Conservation (phyloP, 2,888 invertebrate species). For the Hydrotaea cyrtoneurina region DNA sequence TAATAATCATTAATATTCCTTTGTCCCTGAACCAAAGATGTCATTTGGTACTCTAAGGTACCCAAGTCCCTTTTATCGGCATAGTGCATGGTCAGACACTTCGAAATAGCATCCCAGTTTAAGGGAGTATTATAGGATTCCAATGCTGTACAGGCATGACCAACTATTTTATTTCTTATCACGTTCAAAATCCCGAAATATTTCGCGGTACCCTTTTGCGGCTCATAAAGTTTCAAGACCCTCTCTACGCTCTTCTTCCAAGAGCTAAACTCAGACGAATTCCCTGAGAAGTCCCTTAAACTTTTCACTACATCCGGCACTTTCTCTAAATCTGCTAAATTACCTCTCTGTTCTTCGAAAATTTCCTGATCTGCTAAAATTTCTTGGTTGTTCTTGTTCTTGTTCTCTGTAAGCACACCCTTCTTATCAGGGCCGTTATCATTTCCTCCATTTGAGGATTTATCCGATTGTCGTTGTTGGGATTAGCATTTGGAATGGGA, state of each 20-base stretch:
- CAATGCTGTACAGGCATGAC: constrained; percentile 2
- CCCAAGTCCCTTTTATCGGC: constrained; percentile 23
- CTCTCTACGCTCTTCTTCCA: constrained; percentile 22
- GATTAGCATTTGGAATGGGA: constrained; percentile 3
- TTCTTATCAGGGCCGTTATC: background rate
- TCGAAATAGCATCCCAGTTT: constrained; percentile 15
- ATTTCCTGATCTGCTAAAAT: too few species aligned
- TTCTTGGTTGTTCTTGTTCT: background rate
- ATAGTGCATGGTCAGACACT: constrained; percentile 6
- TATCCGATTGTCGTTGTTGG: background rate
- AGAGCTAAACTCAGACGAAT: constrained; percentile 4
- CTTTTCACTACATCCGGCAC: constrained; percentile 3
- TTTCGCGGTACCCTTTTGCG: constrained; percentile 17
- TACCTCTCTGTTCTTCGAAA: background rate
- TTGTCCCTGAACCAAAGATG: constrained; percentile 33
- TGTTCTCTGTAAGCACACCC: background rate
- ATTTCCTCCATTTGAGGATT: constrained; percentile 1
- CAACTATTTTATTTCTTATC: constrained; percentile 28
- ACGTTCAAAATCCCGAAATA: constrained; percentile 29
- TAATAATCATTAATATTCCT: constrained; percentile 30
- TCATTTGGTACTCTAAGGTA: constrained; percentile 37
- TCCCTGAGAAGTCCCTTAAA: background rate
- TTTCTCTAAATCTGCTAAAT: constrained; percentile 14
- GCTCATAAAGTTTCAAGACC: background rate
- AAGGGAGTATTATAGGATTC: constrained; percentile 28